These are phyloP conservation scores for Mizuhopecten yessoensis DNA, from an alignment of 1,140 invertebrate genomes.

Conservation along the genomic window DNA sequence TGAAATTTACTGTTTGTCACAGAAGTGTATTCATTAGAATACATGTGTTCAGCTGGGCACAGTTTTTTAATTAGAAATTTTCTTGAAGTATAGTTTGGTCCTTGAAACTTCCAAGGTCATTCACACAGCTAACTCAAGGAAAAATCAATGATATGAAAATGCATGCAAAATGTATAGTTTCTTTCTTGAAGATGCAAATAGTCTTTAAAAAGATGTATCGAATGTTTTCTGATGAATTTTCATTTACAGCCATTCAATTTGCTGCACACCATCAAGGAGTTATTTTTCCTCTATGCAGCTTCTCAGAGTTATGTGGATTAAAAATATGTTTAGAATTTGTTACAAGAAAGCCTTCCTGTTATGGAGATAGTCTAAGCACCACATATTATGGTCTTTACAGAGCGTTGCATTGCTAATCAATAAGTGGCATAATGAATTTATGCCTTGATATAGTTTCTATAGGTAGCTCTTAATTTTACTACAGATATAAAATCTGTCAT, in stretches of 20 bases:
- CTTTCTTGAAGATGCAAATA: neutral
- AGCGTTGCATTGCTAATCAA: no score
- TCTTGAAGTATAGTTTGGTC: conserved; percentile 15
- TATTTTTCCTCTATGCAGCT: neutral
- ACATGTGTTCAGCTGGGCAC: conserved; percentile 20
- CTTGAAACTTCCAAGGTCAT: conserved; percentile 10
- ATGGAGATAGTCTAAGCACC: no score
- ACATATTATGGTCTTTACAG: no score
- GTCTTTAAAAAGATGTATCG: neutral
- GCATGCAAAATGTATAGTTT: conserved; percentile 22
- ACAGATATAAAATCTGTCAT: no score
- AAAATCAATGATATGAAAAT: conserved; percentile 13
- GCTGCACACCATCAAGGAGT: neutral
- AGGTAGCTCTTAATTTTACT: no score
- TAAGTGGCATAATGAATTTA: no score
- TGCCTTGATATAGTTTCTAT: no score
- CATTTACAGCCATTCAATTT: neutral
- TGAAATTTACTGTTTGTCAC: neutral
- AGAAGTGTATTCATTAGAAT: neutral
- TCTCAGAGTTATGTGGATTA: neutral
- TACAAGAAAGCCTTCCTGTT: neutral
- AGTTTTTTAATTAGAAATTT: conserved; percentile 30
- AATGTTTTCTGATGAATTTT: neutral
- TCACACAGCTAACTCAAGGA: neutral
- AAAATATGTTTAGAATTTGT: neutral